These are phyloP conservation scores for Chrysocyon brachyurus DNA, from an alignment of 2,797 vertebrate genomes.

Conservation along the genomic window DNA sequence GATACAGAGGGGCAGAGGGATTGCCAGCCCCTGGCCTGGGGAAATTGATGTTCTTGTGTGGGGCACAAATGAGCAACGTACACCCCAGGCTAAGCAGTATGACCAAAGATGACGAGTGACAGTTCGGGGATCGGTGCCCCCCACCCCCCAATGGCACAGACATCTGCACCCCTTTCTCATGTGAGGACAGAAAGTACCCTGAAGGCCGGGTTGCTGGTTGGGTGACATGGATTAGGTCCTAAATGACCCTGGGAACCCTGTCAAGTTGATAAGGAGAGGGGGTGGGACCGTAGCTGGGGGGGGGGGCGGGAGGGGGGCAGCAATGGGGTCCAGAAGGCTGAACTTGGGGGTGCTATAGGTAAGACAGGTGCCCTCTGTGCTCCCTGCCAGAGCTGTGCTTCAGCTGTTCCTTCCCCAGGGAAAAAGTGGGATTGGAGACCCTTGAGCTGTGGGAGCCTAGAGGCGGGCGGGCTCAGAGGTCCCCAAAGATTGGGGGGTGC, in stretches of 20 bases:
- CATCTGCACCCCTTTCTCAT: rapidly evolving
- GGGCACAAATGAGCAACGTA: background rate
- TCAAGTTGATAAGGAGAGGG: background rate
- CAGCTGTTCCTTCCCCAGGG: background rate
- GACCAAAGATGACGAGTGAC: background rate
- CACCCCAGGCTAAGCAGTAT: background rate
- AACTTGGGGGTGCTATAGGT: background rate
- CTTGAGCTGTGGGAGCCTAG: background rate
- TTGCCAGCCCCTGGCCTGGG: background rate
- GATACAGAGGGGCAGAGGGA: background rate
- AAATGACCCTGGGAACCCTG: too few relatives aligned
- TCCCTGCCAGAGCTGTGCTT: background rate
- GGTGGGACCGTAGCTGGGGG: background rate
- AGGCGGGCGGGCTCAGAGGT: background rate
- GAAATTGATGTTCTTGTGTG: background rate
- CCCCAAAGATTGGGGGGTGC: background rate
- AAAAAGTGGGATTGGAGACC: background rate
- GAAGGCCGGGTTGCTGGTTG: rapidly evolving
- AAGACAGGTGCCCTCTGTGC: too few relatives aligned
- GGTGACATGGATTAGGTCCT: background rate
- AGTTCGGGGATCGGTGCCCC: background rate
- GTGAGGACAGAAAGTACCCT: background rate
- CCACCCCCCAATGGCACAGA: background rate
- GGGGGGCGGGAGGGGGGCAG: too few relatives aligned
- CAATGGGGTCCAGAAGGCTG: background rate